Evolutionary conservation across 1,140 invertebrate species (phyloP).

Genomic region (Magallana ariakensis): DNA sequence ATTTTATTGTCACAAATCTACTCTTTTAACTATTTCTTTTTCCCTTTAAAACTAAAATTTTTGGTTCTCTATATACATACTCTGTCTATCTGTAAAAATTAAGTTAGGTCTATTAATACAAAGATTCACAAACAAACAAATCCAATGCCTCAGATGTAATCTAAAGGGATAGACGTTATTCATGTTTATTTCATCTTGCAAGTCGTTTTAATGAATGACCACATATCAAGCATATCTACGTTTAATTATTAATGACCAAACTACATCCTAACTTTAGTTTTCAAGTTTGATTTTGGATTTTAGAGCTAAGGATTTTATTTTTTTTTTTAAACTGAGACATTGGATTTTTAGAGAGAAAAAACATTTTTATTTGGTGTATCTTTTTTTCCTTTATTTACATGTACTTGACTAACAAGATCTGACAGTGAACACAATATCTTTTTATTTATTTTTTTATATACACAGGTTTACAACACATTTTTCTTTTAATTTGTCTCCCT

Average conservation of each 20-base stretch:
- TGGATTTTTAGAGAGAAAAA: conserved; percentile 35
- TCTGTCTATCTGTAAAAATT: conserved; percentile 33
- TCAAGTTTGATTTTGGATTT: neutral
- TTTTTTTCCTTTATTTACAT: neutral
- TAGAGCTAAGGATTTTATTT: neutral
- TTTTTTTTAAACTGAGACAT: neutral
- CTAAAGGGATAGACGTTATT: neutral
- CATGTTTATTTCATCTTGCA: too few species aligned
- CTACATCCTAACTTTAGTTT: conserved; percentile 16
- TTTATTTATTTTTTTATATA: conserved; percentile 22
- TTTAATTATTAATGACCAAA: neutral
- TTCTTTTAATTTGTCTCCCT: conserved; percentile 8
- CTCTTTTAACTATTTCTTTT: neutral
- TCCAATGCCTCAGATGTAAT: conserved; percentile 28
- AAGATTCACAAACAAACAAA: conserved; percentile 17
- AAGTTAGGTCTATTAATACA: conserved; percentile 19
- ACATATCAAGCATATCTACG: neutral
- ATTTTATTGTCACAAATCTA: neutral
- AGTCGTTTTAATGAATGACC: neutral
- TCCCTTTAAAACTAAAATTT: neutral
- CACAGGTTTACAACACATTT: conserved; percentile 14
- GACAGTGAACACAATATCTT: conserved; percentile 29
- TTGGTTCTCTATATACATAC: neutral
- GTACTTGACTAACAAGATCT: conserved; percentile 3
- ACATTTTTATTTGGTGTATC: neutral